Base-by-base conservation (phyloP, 2,113 vertebrate genomes). In the Muntiacus reevesi region DNA sequence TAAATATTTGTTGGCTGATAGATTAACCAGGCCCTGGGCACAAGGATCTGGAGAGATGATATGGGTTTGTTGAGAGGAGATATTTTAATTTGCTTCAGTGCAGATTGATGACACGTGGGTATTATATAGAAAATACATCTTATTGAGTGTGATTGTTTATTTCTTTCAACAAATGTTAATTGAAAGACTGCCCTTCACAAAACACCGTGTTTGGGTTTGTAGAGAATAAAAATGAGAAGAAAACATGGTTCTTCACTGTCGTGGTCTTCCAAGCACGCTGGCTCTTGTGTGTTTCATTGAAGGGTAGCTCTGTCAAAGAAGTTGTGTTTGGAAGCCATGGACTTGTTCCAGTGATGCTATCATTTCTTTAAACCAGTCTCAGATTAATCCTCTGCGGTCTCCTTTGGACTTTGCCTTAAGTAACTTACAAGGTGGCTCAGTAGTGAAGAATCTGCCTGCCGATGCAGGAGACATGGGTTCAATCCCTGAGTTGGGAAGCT, bases 141-240 rank as follows among this genome's bases (percentile, higher is more conserved):
- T 33, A 25, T 28, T 55, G 87, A 97, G 40, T 62, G 43, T 59
- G 28, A 50, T 25, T 8, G 27, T 40, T n/a, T 87, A 25, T 94
- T 82, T 83, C 85, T 96, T 92, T 96, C 95, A 94, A 28, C 92
- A 92, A 91, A 28, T 62, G 28, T 52, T 93, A 79, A 96, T 85
- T 64, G 28, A 74, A 88, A 91, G 30, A 64, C 30, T 33, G 1
- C 4, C 9, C 27, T 93, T 95, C 36, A 50, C 3, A 27, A 55
- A 74, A 36, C 47, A 25, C 50, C 12, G 1, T 36, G 19, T 78
- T 96, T 85, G 71, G 9, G 19, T 90, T 79, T 85, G 25, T 45
- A n/a, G 50, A 91, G 40, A 7, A 23, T 52, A 15, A 60, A 40
- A 50, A 83, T 47, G 47, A 17, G 36, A 40, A 23, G 54, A 84